A percentile compares a stretch with the other conserved stretches of the same genome.
Conservation (phyloP, 2,888 invertebrate genomes). For the Volucella inanis region DNA sequence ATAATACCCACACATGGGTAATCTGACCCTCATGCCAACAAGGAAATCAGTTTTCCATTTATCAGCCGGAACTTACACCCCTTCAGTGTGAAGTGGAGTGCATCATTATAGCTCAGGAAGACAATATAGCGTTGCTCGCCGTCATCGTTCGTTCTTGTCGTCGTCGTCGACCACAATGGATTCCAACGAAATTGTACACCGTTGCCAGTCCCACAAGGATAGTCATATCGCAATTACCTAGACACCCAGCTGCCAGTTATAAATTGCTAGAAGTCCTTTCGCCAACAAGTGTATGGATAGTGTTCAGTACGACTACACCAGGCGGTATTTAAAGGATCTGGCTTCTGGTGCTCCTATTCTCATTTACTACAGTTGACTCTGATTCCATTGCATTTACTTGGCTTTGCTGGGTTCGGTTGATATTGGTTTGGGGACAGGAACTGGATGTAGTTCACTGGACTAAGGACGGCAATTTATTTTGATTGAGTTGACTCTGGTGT, state of each 20-base stretch:
- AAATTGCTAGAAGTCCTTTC: constrained; percentile 63
- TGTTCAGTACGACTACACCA: not conserved
- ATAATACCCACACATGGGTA: constrained; percentile 2
- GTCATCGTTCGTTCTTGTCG: not conserved
- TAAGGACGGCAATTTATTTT: constrained; percentile 75
- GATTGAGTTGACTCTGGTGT: constrained; percentile 75
- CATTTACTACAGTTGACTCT: constrained; percentile 25
- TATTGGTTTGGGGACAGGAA: not conserved
- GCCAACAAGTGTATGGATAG: constrained; percentile 45
- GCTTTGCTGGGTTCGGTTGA: not conserved
- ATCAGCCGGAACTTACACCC: constrained; percentile 53
- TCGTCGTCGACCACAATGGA: constrained; percentile 35
- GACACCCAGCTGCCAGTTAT: constrained; percentile 59
- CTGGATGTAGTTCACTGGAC: constrained; percentile 27
- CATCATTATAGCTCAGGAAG: constrained; percentile 49
- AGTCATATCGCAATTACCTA: constrained; percentile 68
- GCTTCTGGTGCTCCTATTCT: constrained; percentile 21
- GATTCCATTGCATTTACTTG: constrained; percentile 11
- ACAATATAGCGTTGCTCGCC: not conserved
- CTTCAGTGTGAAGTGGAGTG: constrained; percentile 9
- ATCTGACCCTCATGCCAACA: constrained; percentile 28
- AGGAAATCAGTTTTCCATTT: constrained; percentile 66
- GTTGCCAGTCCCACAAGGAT: constrained; percentile 51
- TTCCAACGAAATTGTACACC: constrained; percentile 57
- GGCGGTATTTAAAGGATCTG: constrained; percentile 66